These are phyloP conservation scores for Papio anubis DNA, from an alignment of 2,113 vertebrate genomes.

Conservation along the genomic window DNA sequence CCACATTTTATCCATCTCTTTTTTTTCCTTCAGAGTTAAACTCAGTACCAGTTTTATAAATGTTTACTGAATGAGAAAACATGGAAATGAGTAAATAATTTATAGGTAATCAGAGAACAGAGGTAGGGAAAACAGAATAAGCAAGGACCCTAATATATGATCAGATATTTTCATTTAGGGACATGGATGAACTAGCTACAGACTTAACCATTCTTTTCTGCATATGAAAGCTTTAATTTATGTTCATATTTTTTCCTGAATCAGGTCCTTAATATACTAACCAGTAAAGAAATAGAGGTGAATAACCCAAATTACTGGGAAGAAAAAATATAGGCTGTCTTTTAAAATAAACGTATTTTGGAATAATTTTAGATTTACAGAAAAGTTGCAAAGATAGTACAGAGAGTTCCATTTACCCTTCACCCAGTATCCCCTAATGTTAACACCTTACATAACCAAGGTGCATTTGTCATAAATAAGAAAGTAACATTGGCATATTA, in stretches of 20 bases:
- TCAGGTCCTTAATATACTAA: neutral
- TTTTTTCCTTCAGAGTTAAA: constrained; percentile 1
- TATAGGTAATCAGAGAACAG: neutral
- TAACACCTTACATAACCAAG: neutral
- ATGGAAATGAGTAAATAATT: constrained; percentile 10
- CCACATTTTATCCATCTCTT: neutral
- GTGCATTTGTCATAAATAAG: neutral
- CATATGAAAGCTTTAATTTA: neutral
- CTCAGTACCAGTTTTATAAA: neutral
- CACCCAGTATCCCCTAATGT: neutral
- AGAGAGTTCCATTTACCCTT: neutral
- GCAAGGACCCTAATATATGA: neutral
- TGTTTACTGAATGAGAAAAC: constrained; percentile 4
- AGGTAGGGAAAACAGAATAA: neutral
- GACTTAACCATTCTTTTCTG: neutral
- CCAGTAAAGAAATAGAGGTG: neutral
- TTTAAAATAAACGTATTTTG: constrained; percentile 34
- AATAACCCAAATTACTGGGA: neutral
- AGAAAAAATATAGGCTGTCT: constrained; percentile 21
- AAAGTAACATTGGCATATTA: neutral
- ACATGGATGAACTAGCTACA: neutral
- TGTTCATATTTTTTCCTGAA: neutral
- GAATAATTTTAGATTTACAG: constrained; percentile 38
- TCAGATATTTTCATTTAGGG: neutral
- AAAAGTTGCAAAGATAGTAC: constrained; percentile 9